phyloP scores from a whole-genome alignment of 2,797 vertebrate species.

The Phyllotis vaccarum region DNA sequence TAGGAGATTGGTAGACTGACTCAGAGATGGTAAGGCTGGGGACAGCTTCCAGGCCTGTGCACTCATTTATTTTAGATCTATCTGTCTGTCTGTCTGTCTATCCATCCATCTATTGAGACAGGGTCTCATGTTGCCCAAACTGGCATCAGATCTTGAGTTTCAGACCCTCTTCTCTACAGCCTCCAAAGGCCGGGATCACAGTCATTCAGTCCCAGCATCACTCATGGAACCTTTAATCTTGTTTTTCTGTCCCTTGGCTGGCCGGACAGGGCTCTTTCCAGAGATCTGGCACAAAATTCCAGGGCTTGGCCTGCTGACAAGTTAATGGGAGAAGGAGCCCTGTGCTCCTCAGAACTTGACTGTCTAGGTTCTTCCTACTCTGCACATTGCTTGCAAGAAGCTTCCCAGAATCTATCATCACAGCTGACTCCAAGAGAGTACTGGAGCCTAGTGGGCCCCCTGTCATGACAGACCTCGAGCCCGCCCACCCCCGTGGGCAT shows the following conservation, averaged over 20 bases:
- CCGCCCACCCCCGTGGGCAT: background rate
- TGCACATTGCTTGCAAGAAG: background rate
- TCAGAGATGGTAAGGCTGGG: background rate
- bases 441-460: background rate
- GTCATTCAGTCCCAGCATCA: no score
- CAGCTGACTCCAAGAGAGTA: background rate
- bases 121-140: background rate
- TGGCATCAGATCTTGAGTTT: background rate
- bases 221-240: background rate
- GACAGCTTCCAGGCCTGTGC: background rate
- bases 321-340: background rate
- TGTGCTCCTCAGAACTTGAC: background rate
- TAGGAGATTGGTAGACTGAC: background rate
- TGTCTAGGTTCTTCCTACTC: background rate
- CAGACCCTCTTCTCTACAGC: background rate
- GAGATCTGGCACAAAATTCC: background rate
- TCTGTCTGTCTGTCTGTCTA: background rate
- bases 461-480: background rate
- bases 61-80: background rate
- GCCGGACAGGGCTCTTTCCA: background rate
- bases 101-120: background rate
- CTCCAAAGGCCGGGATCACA: background rate
- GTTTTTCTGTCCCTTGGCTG: background rate
- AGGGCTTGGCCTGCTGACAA: background rate
- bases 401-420: background rate